Evolutionary conservation across 2,888 invertebrate genomes (phyloP).

Genomic region (Leucoma salicis): DNA sequence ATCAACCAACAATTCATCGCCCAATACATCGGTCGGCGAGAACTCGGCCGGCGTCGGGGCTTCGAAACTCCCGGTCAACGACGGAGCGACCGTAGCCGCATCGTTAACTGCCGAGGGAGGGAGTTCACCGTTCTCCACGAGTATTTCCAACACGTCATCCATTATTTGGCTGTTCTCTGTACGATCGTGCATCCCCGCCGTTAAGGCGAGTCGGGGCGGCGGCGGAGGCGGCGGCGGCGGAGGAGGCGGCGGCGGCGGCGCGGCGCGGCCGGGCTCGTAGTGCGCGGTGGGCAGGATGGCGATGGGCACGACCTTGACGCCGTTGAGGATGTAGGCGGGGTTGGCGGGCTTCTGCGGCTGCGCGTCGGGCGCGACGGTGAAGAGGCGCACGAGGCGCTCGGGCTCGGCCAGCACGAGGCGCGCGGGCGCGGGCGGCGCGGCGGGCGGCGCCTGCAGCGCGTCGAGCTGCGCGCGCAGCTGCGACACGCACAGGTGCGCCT

Average conservation of each 20-base stretch:
- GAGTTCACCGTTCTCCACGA: slow-evolving; percentile 95
- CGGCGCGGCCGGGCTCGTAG: slow-evolving; percentile 62
- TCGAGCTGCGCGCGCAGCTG: slow-evolving; percentile 84
- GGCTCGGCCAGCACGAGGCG: slow-evolving; percentile 68
- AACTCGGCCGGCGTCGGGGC: slow-evolving; percentile 47
- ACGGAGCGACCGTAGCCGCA: slow-evolving; percentile 74
- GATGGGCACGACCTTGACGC: slow-evolving; percentile 79
- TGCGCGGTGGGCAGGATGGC: slow-evolving; percentile 72
- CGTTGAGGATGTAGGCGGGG: slow-evolving; percentile 85
- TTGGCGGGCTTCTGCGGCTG: slow-evolving; percentile 52
- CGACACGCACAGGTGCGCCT: slow-evolving; percentile 82
- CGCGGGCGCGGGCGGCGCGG: slow-evolving; percentile 49
- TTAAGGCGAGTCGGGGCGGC: slow-evolving; percentile 40
- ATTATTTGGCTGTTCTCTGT: slow-evolving; percentile 87
- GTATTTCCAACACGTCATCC: slow-evolving; percentile 95
- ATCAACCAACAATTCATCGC: slow-evolving; percentile 58
- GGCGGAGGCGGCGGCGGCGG: slow-evolving; percentile 57
- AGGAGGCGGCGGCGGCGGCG: slow-evolving; percentile 58
- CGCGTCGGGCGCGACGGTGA: slow-evolving; percentile 71
- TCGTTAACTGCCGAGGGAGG: slow-evolving; percentile 92
- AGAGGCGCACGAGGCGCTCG: slow-evolving; percentile 60
- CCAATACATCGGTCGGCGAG: slow-evolving; percentile 59
- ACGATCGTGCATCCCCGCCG: slow-evolving; percentile 46
- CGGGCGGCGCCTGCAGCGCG: slow-evolving; percentile 78
- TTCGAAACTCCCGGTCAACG: slow-evolving; percentile 45